Evolutionary conservation across 1,140 invertebrate species (phyloP), one percentile per base, ranked within the genome.

Genomic region (Argopecten irradians): DNA sequence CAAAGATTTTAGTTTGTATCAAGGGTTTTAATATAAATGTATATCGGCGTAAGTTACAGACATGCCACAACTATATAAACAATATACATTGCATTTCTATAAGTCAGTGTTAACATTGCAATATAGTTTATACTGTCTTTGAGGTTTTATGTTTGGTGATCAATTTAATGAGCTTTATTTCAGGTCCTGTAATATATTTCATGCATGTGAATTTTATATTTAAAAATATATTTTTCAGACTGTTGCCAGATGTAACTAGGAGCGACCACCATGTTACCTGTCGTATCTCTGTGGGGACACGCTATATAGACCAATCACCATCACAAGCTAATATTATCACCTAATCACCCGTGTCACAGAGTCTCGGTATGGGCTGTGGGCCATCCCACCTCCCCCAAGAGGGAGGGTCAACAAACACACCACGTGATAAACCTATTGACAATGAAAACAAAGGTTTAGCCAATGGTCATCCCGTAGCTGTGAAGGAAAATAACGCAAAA

Each of bases 401-500:
- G 22, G 55, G 55, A 71, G 55, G 55, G 28, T 1, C 55, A 22
- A 16, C 55, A 3, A 71, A 71, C 16, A 71, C 55, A 28, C 55
- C 55, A 28, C 55, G 55, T 28, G 55, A 71, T 3, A 71, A 71
- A 5, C 55, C 55, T 16, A 71, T 28, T 28, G 22, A 22, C 2
- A 22, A 71, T 28, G 22, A 71, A 16, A 71, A 22, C 55, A 71
- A 71, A 71, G 11, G 5, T 16, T n/a, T 71, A 28, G n/a, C 55
- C n/a, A 71, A 71, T 71, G 55, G 55, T n/a, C 55, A 71, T n/a
- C 55, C 55, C 5, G 19, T 11, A 71, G 55, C 55, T 28, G 55
- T 71, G 55, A 71, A 71, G 19, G 55, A 71, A 71, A 71, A 71
- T 16, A 71, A 71, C 55, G 55, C 55, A 71, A 71, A n/a, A n/a